Percentiles rank a stretch among this genome's conserved stretches.
Evolutionary conservation across 2,113 vertebrate genomes (phyloP).

Genomic region (Mormoops blainvillei): DNA sequence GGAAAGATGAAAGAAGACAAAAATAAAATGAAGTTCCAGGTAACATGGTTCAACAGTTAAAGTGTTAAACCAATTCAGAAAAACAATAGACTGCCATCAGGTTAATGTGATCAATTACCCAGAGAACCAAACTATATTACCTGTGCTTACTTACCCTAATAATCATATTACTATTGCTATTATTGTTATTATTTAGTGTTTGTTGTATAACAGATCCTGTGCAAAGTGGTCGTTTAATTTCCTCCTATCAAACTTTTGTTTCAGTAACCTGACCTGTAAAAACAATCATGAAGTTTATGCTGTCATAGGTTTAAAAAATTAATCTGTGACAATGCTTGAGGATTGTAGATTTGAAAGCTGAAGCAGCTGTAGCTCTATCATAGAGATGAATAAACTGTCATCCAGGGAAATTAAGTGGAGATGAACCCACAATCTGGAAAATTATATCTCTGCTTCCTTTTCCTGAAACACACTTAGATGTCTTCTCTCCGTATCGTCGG

Average conservation of each 20-base stretch:
- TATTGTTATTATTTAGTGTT: background rate
- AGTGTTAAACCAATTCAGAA: background rate
- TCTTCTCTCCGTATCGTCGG: background rate
- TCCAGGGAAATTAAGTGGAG: constrained; percentile 14
- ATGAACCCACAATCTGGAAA: constrained; percentile 25
- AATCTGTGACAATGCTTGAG: background rate
- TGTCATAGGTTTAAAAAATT: background rate
- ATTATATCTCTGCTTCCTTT: background rate
- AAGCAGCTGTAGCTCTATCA: constrained; percentile 3
- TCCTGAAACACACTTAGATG: background rate
- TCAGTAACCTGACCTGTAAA: background rate
- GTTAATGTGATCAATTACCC: background rate
- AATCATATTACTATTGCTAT: background rate
- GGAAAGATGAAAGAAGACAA: background rate
- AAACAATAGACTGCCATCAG: background rate
- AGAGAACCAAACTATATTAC: background rate
- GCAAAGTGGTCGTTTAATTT: background rate
- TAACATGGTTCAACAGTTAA: background rate
- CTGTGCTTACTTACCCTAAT: background rate
- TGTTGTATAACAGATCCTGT: background rate
- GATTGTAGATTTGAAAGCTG: background rate
- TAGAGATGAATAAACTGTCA: constrained; percentile 36
- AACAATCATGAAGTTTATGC: background rate
- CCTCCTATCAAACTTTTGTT: background rate
- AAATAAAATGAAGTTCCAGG: constrained; percentile 1